Base-by-base conservation (phyloP, 2,888 invertebrate genomes). In the Callyntrura guangdongensis region DNA sequence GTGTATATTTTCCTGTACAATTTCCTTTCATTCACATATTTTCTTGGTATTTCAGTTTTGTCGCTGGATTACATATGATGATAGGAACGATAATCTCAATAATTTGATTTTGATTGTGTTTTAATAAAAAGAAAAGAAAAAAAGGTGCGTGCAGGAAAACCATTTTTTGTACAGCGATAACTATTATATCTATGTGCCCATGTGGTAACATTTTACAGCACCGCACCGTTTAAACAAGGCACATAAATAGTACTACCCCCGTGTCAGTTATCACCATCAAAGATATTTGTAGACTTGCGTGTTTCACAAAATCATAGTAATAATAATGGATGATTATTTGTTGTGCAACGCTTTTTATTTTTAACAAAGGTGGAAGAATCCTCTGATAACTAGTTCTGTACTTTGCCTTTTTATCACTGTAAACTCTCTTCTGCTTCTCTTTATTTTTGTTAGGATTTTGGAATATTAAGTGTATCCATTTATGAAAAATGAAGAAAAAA, bases 71-170 rank as follows among this genome's bases (percentile, higher is more conserved):
- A 56, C 17, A 36, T n/a, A 67, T 17, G 61, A 69, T 12, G 36
- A 36, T 12, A 69, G 6, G 22, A 0, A 49, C 12, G 25, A 86
- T 86, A 86, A 79, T 86, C 79, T 86, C 20, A 12, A 59, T 86
- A 86, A 86, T 86, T 86, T 77, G 86, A 86, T 77, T 77, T 79
- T 86, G 86, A 86, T 86, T 86, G 64, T 59, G 20, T 74, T 77
- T 79, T 49, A n/a, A 79, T 74, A 53, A 77, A 74, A 53, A 77
- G 12, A 22, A 53, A 77, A 77, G 53, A 53, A 22, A 53, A 77
- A 77, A 25, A 53, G 27, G 77, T 53, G 77, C 53, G 77, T 77
- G 17, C 36, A 45, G 9, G 27, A 14, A 36, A 36, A 25, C 53
- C 25, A 56, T 77, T 77, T 77, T 22, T 25, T 36, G 36, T 36